Base-by-base conservation (phyloP, 2,888 invertebrate species). In the Athrips mouffetella region DNA sequence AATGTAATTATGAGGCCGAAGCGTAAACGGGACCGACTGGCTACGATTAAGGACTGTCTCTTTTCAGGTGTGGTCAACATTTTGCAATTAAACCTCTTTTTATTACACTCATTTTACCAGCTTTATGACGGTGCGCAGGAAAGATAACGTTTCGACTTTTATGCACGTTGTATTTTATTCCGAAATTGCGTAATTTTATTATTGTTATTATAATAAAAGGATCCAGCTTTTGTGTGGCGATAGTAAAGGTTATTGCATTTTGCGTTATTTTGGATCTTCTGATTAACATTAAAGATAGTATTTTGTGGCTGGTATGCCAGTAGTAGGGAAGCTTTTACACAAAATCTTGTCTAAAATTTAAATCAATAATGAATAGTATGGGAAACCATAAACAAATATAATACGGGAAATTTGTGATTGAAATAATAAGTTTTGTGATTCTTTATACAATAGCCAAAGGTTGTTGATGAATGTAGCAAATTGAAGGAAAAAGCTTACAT, bases 1-100 rank as follows among this genome's bases (percentile, higher is more conserved):
- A 88, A 88, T 88, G 84, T 85, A 87, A 88, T 88, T 88, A 88
- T 85, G 84, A 84, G 82, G 62, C 81, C 75, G 83, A 78, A 80
- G 76, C 84, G 67, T 83, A 88, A 88, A 84, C 82, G 85, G 72
- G 73, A 70, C 70, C 68, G 83, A 86, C 88, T 85, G 80, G 83
- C 82, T 76, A 73, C 85, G 79, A 85, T 86, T 84, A 85, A 78
- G 76, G 73, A 78, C 76, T 76, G 73, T 78, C 77, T 79, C 62
- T 61, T 55, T 51, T 50, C 77, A 77, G 82, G 61, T 60, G 55
- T 73, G 39, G 21, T 8, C 42, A 81, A 82, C 82, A 68, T 70
- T 77, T 73, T 59, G n/a, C 15, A n/a, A 27, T 40, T 16, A 16
- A 31, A 44, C n/a, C 13, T 11, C 16, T 29, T 11, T 48, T 48